A percentile compares a stretch with the other conserved stretches of the same genome.
These are phyloP conservation scores for Paradisaea rubra DNA, from an alignment of 2,113 vertebrate species.

Conservation along the genomic window DNA sequence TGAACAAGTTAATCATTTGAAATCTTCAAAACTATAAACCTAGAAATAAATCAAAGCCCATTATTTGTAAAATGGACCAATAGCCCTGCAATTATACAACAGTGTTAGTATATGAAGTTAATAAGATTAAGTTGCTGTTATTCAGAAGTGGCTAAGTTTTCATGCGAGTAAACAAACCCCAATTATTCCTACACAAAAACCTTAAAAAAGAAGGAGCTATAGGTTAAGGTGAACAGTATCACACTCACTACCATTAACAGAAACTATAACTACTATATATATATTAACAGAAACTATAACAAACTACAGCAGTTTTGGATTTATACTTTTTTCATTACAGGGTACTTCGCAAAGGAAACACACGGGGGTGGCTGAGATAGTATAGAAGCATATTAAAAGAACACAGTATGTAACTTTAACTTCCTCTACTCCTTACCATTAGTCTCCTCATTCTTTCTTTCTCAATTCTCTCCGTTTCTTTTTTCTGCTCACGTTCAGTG, in stretches of 20 bases:
- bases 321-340: neutral
- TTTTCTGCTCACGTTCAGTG: constrained; percentile 96
- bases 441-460: constrained; percentile 97
- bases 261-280: neutral
- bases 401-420: neutral
- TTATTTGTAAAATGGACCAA: neutral
- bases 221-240: neutral
- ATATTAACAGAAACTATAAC: neutral
- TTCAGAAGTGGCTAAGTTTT: neutral
- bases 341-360: neutral
- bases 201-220: neutral
- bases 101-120: neutral
- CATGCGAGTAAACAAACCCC: neutral
- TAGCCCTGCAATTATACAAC: neutral
- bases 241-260: neutral
- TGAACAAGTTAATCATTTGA: neutral
- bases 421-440: constrained; percentile 79
- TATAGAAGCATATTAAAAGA: neutral
- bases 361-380: neutral
- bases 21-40: neutral
- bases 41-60: neutral
- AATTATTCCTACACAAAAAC: neutral
- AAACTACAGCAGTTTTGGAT: neutral
- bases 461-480: constrained; percentile 95
- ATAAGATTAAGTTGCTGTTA: neutral